Conservation (phyloP, 2,113 vertebrate genomes). For the Columba livia region DNA sequence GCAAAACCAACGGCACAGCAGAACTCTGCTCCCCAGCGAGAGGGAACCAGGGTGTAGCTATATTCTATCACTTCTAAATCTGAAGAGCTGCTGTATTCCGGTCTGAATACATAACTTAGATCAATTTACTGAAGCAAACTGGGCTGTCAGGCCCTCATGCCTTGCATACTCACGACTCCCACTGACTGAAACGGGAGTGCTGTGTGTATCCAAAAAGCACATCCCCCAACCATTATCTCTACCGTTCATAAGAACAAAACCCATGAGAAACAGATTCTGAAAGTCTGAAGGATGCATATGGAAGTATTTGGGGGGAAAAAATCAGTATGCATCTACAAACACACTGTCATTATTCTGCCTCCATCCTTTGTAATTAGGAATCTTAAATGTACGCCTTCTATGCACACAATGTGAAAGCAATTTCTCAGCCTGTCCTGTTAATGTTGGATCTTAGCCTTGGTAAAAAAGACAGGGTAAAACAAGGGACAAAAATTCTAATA, state of each 20-base stretch:
- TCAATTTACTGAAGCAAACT: background rate
- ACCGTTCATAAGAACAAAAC: background rate
- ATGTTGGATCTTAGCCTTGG: background rate
- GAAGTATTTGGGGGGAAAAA: background rate
- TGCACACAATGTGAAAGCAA: background rate
- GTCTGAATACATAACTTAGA: background rate
- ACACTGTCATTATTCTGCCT: background rate
- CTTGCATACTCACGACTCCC: background rate
- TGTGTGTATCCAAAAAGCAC: background rate
- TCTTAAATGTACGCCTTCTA: background rate
- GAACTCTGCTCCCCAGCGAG: background rate
- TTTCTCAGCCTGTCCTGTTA: background rate
- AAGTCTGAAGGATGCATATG: background rate
- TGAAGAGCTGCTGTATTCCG: background rate
- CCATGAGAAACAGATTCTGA: background rate
- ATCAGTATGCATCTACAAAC: background rate
- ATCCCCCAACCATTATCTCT: background rate
- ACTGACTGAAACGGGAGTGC: background rate
- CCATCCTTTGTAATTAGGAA: background rate
- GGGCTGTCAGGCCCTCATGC: background rate
- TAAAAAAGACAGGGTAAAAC: background rate
- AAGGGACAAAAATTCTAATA: background rate
- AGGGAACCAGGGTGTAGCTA: background rate
- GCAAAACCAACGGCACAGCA: background rate
- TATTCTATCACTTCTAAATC: background rate